Evolutionary conservation across 2,113 vertebrate species (phyloP).

Genomic region (Cochlearius cochlearius): DNA sequence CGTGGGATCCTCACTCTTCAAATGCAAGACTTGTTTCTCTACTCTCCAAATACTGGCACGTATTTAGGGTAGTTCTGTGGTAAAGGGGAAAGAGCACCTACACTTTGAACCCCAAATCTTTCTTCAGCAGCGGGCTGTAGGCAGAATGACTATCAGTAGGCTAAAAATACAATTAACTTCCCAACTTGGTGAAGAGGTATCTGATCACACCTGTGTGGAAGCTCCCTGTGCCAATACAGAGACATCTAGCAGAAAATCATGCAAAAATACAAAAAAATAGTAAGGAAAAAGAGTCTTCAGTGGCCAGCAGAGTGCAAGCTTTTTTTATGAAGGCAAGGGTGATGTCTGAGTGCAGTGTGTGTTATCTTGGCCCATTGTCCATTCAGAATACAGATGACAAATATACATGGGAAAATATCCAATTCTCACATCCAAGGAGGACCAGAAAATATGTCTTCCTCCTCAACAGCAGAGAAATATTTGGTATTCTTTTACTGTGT

Average conservation of each 20-base stretch:
- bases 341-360: neutral
- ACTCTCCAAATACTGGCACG: neutral
- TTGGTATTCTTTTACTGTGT: neutral
- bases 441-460: neutral
- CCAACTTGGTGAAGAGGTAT: neutral
- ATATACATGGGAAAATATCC: neutral
- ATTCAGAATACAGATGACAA: neutral
- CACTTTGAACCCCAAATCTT: neutral
- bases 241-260: neutral
- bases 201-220: neutral
- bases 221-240: neutral
- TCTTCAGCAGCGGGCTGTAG: neutral
- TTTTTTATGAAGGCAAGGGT: neutral
- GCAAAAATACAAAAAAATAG: neutral
- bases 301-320: neutral
- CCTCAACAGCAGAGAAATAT: neutral
- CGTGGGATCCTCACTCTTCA: neutral
- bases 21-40: neutral
- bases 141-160: neutral
- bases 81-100: neutral
- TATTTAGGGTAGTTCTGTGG: neutral
- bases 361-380: neutral
- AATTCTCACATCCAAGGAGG: neutral
- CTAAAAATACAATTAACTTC: neutral
- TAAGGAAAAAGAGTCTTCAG: neutral